These are phyloP conservation scores for Pediacus dermestoides DNA, from an alignment of 2,888 invertebrate genomes.

Conservation along the genomic window DNA sequence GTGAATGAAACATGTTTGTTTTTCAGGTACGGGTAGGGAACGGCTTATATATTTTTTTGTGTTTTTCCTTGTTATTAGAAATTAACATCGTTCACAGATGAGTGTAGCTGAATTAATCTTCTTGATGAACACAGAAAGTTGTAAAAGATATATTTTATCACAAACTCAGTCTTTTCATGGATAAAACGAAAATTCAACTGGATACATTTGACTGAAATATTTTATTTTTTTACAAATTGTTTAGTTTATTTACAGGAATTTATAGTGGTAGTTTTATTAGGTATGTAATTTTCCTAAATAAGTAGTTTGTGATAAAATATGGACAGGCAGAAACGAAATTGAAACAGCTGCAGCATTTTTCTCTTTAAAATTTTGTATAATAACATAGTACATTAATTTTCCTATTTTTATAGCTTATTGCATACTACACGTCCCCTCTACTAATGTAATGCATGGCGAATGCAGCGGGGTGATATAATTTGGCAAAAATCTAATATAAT, in stretches of 20 bases:
- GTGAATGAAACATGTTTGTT: constrained; percentile 35
- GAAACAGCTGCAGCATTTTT: neutral
- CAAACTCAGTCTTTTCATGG: constrained; percentile 1
- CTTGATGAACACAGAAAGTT: too few relatives aligned
- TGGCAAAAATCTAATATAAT: constrained; percentile 36
- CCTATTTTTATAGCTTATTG: constrained; percentile 39
- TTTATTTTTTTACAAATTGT: constrained; percentile 1
- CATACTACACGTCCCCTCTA: constrained; percentile 46
- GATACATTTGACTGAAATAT: neutral
- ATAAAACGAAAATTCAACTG: neutral
- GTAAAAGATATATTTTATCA: constrained; percentile 4
- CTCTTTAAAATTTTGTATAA: too few relatives aligned
- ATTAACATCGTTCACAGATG: too few relatives aligned
- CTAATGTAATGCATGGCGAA: constrained; percentile 37
- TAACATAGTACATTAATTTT: constrained; percentile 9
- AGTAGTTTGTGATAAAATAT: constrained; percentile 5
- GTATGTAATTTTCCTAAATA: too few relatives aligned
- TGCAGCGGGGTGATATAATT: constrained; percentile 36
- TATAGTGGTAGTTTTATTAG: neutral
- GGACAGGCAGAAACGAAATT: neutral
- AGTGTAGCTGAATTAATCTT: too few relatives aligned
- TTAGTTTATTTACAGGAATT: neutral
- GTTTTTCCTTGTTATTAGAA: too few relatives aligned
- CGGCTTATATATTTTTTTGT: constrained; percentile 22
- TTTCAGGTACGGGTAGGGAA: constrained; percentile 48